Evolutionary conservation across 2,888 invertebrate species (phyloP).

Genomic region (Escarpia spicata): DNA sequence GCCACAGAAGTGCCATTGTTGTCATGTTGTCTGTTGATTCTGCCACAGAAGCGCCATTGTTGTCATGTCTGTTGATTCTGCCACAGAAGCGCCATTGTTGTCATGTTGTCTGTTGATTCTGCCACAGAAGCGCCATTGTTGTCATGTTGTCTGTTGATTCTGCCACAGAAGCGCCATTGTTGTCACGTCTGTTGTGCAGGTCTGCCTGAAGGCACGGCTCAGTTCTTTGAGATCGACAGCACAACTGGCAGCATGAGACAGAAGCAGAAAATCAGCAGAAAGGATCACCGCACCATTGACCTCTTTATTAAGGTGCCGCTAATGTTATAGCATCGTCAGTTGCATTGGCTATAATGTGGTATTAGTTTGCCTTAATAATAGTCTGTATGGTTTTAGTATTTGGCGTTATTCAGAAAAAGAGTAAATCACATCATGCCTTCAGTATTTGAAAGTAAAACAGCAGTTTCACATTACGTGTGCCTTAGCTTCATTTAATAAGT

Average conservation of each 20-base stretch:
- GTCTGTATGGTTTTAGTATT: not conserved
- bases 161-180: not conserved
- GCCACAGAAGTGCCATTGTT: not conserved
- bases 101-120: not conserved
- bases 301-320: slow-evolving; percentile 33
- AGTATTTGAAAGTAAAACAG: not conserved
- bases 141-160: not conserved
- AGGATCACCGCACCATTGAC: slow-evolving; percentile 24
- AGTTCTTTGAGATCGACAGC: slow-evolving; percentile 37
- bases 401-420: not conserved
- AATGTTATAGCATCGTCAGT: not conserved
- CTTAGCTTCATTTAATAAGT: not conserved
- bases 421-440: not conserved
- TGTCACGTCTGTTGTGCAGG: not conserved
- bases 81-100: not conserved
- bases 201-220: not conserved
- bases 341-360: not conserved
- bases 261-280: slow-evolving; percentile 31
- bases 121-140: not conserved
- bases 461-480: not conserved
- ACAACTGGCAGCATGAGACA: slow-evolving; percentile 35
- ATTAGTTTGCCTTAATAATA: not conserved
- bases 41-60: not conserved
- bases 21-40: not conserved
- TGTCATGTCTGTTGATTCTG: not conserved